Evolutionary conservation across 2,113 vertebrate genomes (phyloP).

Genomic region (Cyphomyrus plagiostoma): DNA sequence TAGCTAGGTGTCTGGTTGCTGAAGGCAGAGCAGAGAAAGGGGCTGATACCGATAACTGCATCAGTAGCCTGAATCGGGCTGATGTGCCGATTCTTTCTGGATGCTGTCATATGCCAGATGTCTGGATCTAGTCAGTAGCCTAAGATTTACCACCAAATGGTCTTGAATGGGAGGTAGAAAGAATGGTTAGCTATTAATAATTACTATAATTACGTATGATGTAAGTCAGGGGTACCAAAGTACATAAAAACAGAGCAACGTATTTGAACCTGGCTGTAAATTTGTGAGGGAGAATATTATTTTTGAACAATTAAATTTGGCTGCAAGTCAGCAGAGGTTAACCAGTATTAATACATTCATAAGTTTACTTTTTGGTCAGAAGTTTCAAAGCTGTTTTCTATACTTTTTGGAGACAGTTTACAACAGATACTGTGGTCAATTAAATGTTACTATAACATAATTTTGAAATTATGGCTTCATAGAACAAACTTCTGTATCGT

Average conservation of each 20-base stretch:
- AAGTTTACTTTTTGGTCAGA: not conserved
- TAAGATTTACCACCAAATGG: not conserved
- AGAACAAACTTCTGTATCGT: not conserved
- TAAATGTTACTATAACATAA: not conserved
- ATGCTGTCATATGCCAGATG: not conserved
- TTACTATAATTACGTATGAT: not conserved
- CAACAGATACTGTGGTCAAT: not conserved
- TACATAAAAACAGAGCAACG: not conserved
- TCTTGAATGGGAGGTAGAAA: not conserved
- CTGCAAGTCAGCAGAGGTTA: not conserved
- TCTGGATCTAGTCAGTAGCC: not conserved
- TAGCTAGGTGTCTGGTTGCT: not conserved
- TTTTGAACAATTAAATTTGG: not conserved
- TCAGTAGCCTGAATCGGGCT: not conserved
- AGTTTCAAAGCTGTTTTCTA: not conserved
- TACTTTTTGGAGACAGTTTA: not conserved
- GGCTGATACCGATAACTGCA: not conserved
- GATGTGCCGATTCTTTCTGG: not conserved
- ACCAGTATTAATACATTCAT: not conserved
- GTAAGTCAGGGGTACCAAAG: not conserved
- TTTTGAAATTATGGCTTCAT: not conserved
- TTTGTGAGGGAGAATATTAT: not conserved
- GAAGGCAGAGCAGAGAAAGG: not conserved
- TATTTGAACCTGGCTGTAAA: not conserved
- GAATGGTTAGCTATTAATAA: not conserved